These are phyloP conservation scores for Acanthopagrus latus DNA, from an alignment of 2,797 vertebrate genomes.

Conservation along the genomic window DNA sequence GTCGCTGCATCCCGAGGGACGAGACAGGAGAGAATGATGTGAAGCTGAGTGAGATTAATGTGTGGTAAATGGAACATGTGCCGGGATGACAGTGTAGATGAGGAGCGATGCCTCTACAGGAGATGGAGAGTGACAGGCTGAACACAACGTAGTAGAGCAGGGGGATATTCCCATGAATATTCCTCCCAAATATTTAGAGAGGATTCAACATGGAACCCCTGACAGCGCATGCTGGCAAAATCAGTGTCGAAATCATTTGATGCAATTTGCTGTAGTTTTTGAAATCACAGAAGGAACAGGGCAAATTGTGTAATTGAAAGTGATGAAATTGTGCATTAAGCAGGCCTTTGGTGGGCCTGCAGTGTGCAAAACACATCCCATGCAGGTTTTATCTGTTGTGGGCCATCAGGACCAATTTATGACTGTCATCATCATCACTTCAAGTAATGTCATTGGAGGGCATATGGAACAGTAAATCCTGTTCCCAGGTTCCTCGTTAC, in stretches of 20 bases:
- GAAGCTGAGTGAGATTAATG: slow-evolving; percentile 77
- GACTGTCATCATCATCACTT: slow-evolving; percentile 75
- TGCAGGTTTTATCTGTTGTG: slow-evolving; percentile 59
- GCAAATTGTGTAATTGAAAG: slow-evolving; percentile 49
- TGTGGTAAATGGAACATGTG: slow-evolving; percentile 78
- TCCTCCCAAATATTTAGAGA: slow-evolving; percentile 46
- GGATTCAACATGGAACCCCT: slow-evolving; percentile 17
- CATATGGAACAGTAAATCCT: slow-evolving; percentile 76
- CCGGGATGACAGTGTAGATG: slow-evolving; percentile 69
- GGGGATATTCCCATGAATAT: slow-evolving; percentile 45
- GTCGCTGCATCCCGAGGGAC: slow-evolving; percentile 52
- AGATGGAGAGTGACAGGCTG: slow-evolving; percentile 70
- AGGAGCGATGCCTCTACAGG: slow-evolving; percentile 67
- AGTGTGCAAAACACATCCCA: slow-evolving; percentile 57
- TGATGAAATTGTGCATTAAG: slow-evolving; percentile 60
- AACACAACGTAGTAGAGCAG: slow-evolving; percentile 59
- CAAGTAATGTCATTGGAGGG: slow-evolving; percentile 72
- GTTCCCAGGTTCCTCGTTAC: slow-evolving; percentile 75
- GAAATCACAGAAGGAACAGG: slow-evolving; percentile 48
- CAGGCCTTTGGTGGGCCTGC: slow-evolving; percentile 29
- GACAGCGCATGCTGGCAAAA: slow-evolving; percentile 33
- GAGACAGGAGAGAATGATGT: slow-evolving; percentile 56
- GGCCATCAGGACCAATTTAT: slow-evolving; percentile 72
- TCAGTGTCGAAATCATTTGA: slow-evolving; percentile 34
- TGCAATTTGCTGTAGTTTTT: slow-evolving; percentile 58